A percentile compares a stretch with the other conserved stretches of the same genome.
phyloP scores from a whole-genome alignment of 2,113 vertebrate species.

The Myodes glareolus region DNA sequence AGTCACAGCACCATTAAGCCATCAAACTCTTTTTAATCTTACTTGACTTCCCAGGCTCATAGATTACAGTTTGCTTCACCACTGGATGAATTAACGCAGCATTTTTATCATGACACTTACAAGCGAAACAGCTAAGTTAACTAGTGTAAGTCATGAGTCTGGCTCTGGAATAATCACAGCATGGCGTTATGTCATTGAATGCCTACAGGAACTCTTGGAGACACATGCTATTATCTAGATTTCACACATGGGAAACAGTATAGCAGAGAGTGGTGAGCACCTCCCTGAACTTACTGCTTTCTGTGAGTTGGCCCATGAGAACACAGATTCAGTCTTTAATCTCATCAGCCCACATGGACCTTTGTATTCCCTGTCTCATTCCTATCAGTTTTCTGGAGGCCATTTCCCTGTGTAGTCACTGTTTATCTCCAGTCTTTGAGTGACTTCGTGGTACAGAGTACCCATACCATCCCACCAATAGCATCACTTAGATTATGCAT shows the following conservation, averaged over 20 bases:
- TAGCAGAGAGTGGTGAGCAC: background rate
- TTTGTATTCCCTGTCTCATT: background rate
- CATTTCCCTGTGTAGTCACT: background rate
- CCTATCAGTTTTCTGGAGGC: background rate
- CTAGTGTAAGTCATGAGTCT: background rate
- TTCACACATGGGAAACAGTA: background rate
- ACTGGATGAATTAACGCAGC: background rate
- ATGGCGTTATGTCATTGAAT: background rate
- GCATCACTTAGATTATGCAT: background rate
- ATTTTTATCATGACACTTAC: background rate
- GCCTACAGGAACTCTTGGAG: background rate
- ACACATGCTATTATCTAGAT: background rate
- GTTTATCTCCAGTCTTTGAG: background rate
- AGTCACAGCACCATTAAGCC: background rate
- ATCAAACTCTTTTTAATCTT: background rate
- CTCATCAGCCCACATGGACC: background rate
- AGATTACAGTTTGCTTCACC: background rate
- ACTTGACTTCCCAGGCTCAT: background rate
- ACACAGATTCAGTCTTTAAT: background rate
- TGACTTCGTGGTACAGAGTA: background rate
- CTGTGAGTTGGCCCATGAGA: background rate
- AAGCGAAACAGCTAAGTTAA: background rate
- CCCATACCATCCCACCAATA: background rate
- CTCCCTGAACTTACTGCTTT: background rate
- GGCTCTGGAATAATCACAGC: background rate